Evolutionary conservation across 2,113 vertebrate species (phyloP), one percentile per base, ranked within the genome.

Genomic region (Motacilla tschutschensis): DNA sequence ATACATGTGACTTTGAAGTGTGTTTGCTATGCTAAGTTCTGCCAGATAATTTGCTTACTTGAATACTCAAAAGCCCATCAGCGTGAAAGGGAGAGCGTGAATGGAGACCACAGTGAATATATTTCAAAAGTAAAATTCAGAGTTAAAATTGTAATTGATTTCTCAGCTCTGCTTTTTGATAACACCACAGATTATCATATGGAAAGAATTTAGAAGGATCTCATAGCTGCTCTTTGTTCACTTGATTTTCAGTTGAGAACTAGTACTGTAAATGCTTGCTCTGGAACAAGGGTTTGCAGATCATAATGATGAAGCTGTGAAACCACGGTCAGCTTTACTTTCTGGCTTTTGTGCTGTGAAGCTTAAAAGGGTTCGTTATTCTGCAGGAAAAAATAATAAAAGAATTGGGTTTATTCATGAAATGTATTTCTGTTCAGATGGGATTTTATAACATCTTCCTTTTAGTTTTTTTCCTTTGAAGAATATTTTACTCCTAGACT

Each of bases 91-190:
- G 55, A 79, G 59, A 66, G 17, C 0, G 8, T 82, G 73, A 84
- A 70, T 43, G 75, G 74, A 88, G 83, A 81, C 75, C 55, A 60
- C 75, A 90, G 71, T 86, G 90, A 92, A 94, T 88, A 66, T 19
- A 79, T 88, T 81, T 66, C 29, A 66, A 63, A 76, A 79, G 60
- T 57, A 40, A 72, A 88, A 87, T 84, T 72, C 79, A 38, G 73
- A 87, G 69, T 80, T 57, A 78, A 87, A 85, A 70, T 36, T 84
- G 58, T 82, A 66, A 84, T 82, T 84, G 79, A 86, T 93, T 92
- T 89, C 79, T 82, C 86, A 79, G 67, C 72, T 90, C 86, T 90
- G 72, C 74, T 82, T 88, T 91, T 84, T 90, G 79, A 70, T 90
- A 84, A 77, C 82, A 65, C 79, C 81, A 67, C 48, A 82, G 63